These are phyloP conservation scores for Sphaeridia pumilis DNA, from an alignment of 2,888 invertebrate species.

Conservation along the genomic window DNA sequence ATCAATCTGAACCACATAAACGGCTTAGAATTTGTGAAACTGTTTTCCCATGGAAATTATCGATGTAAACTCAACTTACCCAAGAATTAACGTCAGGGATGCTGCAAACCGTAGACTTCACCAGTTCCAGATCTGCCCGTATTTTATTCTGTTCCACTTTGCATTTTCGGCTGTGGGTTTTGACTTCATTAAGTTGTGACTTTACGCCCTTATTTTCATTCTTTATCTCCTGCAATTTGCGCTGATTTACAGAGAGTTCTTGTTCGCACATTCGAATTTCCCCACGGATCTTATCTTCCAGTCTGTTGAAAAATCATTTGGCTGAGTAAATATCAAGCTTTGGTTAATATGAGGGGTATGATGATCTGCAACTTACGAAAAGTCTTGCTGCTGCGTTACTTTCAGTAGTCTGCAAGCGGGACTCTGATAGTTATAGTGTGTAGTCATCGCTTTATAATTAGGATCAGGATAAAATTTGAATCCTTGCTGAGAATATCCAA, in stretches of 20 bases:
- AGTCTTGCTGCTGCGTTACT: background rate
- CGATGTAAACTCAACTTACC: background rate
- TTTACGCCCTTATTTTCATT: background rate
- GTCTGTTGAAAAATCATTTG: background rate
- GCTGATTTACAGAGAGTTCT: no score
- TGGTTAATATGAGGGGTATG: background rate
- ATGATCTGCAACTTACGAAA: background rate
- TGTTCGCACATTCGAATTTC: background rate
- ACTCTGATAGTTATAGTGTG: background rate
- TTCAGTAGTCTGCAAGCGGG: no score
- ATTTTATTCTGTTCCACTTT: background rate
- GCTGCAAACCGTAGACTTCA: constrained; percentile 1
- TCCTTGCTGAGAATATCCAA: constrained; percentile 3
- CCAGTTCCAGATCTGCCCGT: background rate
- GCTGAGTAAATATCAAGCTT: no score
- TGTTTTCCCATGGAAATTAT: background rate
- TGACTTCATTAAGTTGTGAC: background rate
- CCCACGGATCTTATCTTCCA: background rate
- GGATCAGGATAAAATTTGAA: constrained; percentile 5
- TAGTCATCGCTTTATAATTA: background rate
- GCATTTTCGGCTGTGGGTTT: background rate
- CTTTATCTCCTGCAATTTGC: background rate
- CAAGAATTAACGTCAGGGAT: constrained; percentile 13
- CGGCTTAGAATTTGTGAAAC: no score
- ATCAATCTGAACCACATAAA: constrained; percentile 7